Evolutionary conservation across 2,797 vertebrate species (phyloP).

Genomic region (Euphonia xanthogaster): DNA sequence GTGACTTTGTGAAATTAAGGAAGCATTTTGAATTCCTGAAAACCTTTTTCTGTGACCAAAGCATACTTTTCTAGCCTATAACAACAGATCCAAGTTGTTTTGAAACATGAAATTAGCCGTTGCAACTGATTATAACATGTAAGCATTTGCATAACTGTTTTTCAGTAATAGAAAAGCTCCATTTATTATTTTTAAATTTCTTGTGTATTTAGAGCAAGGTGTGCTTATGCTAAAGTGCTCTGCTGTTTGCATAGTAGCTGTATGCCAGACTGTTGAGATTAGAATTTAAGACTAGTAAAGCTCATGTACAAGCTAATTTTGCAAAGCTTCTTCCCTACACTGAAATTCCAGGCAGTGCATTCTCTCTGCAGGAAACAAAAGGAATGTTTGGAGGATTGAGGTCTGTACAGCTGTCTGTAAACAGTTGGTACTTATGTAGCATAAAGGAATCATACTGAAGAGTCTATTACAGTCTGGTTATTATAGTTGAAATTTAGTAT

Average conservation of each 20-base stretch:
- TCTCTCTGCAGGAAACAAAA: not conserved
- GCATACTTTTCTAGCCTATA: not conserved
- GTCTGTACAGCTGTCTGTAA: not conserved
- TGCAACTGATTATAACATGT: not conserved
- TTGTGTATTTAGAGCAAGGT: not conserved
- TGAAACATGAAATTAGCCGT: not conserved
- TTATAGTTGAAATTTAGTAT: not conserved
- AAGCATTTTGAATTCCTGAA: not conserved
- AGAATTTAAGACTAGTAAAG: slow-evolving; percentile 34
- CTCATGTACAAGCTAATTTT: slow-evolving; percentile 40
- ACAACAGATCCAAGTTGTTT: not conserved
- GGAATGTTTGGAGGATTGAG: not conserved
- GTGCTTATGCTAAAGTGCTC: not conserved
- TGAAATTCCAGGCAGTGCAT: not conserved
- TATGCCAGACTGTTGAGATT: slow-evolving; percentile 4
- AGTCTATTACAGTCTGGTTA: not conserved
- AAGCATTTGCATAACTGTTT: not conserved
- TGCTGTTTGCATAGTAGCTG: not conserved
- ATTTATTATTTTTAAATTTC: not conserved
- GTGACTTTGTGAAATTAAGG: not conserved
- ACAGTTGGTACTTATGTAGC: not conserved
- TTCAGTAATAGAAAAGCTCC: not conserved
- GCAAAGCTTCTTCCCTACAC: not conserved
- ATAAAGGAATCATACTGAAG: not conserved
- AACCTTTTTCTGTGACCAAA: not conserved